Base-by-base conservation (phyloP, 2,113 vertebrate genomes). In the Cyrtonyx montezumae region DNA sequence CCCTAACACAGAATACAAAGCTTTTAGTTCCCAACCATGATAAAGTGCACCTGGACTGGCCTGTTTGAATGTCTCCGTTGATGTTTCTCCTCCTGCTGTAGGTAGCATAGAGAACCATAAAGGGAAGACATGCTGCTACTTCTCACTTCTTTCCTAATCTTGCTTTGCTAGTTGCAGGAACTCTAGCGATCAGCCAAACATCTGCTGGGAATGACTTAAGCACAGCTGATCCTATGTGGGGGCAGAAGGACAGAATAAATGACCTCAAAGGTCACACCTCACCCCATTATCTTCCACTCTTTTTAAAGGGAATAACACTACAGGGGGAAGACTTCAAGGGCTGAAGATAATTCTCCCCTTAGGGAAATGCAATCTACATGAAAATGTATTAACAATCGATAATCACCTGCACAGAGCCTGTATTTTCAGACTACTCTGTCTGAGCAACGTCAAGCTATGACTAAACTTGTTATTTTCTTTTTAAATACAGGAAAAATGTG, bases 121-220 rank as follows among this genome's bases (percentile, higher is more conserved):
- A 34, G 23, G 23, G n/a, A 79, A 65, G 21, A 40, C 4, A 42
- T 4, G 58, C 59, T 34, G 11, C 45, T 49, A 48, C 34, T 70
- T 73, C 19, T 26, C 79, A 77, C 32, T 23, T 45, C 51, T 14
- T 73, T 32, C 80, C 5, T 74, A 36, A 25, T 56, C 73, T 79
- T 90, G 75, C 71, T 71, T 56, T 67, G 76, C 82, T 75, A 37
- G 46, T 66, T 65, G 45, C 22, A 65, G 55, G 82, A 9, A 2
- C 20, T n/a, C 63, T 63, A 77, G 36, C 10, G 55, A 77, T 88
- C 69, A 85, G 56, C n/a, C 36, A 74, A 94, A 63, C 90, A 80
- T 73, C 88, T 95, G 90, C 4, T 85, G 76, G 85, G 88, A 85
- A 76, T 46, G 55, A 55, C 65, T 95, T 96, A 94, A 94, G 90